Evolutionary conservation across 2,888 invertebrate species (phyloP).

Genomic region (Latrodectus hesperus): DNA sequence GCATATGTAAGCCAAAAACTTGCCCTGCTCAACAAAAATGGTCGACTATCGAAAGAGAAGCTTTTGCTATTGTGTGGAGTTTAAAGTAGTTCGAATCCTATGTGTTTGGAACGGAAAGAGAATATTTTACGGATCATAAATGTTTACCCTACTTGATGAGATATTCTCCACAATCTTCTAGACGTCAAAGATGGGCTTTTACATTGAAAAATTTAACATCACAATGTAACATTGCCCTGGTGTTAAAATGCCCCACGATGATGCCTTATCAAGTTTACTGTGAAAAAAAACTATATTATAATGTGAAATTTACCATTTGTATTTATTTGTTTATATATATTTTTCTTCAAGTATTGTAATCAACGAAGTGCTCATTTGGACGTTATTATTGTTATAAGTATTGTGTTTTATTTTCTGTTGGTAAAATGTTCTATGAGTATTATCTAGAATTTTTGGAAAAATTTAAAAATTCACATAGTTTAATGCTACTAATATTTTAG

Average conservation of each 20-base stretch:
- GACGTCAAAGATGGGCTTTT: background rate
- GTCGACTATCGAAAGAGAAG: background rate
- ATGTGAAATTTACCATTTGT: too few relatives aligned
- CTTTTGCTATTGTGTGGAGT: background rate
- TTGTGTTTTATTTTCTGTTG: too few relatives aligned
- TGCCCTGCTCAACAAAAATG: background rate
- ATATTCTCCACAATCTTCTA: background rate
- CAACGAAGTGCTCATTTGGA: too few relatives aligned
- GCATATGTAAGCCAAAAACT: constrained; percentile 1
- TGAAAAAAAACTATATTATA: background rate
- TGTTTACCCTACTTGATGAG: background rate
- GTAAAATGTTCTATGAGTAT: too few relatives aligned
- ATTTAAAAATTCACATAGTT: too few relatives aligned
- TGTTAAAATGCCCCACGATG: too few relatives aligned
- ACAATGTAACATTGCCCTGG: background rate
- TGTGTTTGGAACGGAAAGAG: background rate
- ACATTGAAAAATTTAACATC: background rate
- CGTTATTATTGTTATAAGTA: too few relatives aligned
- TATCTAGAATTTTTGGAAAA: too few relatives aligned
- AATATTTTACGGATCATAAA: background rate
- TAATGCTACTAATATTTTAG: too few relatives aligned
- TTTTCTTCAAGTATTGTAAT: too few relatives aligned
- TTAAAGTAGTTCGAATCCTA: constrained; percentile 12
- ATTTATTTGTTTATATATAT: too few relatives aligned
- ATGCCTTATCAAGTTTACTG: background rate